phyloP scores from a whole-genome alignment of 2,113 vertebrate genomes.

The Carettochelys insculpta region DNA sequence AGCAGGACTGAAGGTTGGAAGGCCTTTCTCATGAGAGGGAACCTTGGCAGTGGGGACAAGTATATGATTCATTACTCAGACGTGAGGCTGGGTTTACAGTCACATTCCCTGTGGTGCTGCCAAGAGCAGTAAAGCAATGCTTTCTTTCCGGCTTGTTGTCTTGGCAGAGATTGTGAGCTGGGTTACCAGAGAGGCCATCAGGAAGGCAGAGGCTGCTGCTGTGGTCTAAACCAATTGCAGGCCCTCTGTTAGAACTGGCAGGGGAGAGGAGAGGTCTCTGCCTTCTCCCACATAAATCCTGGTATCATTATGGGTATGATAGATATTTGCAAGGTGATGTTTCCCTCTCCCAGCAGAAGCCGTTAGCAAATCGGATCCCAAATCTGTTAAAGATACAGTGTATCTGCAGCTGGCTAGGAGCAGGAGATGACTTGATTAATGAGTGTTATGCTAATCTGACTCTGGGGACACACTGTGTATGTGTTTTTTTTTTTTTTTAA shows the following conservation, averaged over 20 bases:
- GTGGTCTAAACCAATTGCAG: background rate
- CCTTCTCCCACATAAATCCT: background rate
- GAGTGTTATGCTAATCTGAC: background rate
- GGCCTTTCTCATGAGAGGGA: constrained; percentile 40
- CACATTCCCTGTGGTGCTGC: constrained; percentile 7
- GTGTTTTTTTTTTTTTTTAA: background rate
- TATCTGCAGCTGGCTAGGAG: constrained; percentile 51
- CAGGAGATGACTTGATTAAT: constrained; percentile 38
- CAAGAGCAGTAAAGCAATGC: constrained; percentile 44
- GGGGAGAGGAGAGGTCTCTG: background rate
- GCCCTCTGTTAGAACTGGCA: background rate
- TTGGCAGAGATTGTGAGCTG: background rate
- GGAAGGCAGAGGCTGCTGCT: background rate
- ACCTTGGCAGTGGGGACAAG: background rate
- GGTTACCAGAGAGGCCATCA: constrained; percentile 10
- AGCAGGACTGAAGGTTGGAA: constrained; percentile 42
- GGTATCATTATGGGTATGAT: background rate
- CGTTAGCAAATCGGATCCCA: constrained; percentile 10
- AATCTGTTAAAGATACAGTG: background rate
- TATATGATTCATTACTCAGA: constrained; percentile 57
- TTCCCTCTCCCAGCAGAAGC: constrained; percentile 16
- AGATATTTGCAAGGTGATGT: background rate
- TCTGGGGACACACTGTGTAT: constrained; percentile 20
- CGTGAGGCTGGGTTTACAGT: constrained; percentile 31
- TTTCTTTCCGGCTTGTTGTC: constrained; percentile 33